Percentiles rank a stretch among this genome's conserved stretches.
Evolutionary conservation across 1,140 invertebrate genomes (phyloP).

Genomic region (Ceratosolen fusciceps): DNA sequence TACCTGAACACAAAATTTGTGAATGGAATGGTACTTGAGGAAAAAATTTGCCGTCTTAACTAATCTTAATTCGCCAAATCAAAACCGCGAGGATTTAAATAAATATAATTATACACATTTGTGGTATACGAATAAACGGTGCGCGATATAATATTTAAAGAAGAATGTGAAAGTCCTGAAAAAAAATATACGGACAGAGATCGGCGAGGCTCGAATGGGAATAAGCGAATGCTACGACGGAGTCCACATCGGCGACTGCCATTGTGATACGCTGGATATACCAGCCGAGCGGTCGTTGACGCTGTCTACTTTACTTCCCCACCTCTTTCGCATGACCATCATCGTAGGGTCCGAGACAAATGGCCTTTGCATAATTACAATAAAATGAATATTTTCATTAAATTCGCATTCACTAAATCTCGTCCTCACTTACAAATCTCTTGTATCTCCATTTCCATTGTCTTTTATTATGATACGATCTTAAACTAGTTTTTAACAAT

Average conservation of each 20-base stretch:
- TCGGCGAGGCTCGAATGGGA: not conserved
- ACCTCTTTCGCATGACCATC: conserved; percentile 23
- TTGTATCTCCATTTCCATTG: too few relatives aligned
- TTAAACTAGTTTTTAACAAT: too few relatives aligned
- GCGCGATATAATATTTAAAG: not conserved
- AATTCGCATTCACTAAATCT: not conserved
- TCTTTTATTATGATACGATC: too few relatives aligned
- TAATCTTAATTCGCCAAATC: not conserved
- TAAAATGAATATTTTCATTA: not conserved
- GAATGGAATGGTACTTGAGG: too few relatives aligned
- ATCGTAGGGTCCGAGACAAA: not conserved
- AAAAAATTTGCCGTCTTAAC: too few relatives aligned
- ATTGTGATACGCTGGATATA: not conserved
- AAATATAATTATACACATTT: too few relatives aligned
- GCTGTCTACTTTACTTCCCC: conserved; percentile 12
- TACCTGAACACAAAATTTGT: too few relatives aligned
- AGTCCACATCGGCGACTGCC: conserved; percentile 31
- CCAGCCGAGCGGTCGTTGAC: conserved; percentile 2
- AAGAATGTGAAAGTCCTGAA: not conserved
- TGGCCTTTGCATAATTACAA: not conserved
- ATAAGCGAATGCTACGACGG: conserved; percentile 32
- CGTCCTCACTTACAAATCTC: too few relatives aligned
- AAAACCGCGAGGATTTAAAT: not conserved
- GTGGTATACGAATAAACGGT: not conserved
- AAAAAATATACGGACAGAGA: not conserved